These are phyloP conservation scores for Ispidina picta DNA, from an alignment of 2,797 vertebrate species.

Conservation along the genomic window DNA sequence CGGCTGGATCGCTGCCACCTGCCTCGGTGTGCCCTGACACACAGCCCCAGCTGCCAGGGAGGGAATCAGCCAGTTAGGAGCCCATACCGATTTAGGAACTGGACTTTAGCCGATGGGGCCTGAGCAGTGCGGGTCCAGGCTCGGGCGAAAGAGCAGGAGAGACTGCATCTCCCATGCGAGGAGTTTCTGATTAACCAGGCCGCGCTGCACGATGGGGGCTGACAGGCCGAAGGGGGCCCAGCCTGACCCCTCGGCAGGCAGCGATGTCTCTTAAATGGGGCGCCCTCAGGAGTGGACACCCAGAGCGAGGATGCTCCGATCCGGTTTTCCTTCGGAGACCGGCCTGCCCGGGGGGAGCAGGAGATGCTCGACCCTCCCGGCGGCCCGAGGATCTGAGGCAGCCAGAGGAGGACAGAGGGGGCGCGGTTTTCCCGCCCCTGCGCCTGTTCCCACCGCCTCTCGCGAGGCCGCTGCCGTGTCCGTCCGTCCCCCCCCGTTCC, in stretches of 20 bases:
- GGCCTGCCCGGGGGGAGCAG: no score
- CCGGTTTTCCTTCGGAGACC: rapidly evolving
- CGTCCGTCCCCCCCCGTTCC: background rate
- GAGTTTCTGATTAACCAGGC: background rate
- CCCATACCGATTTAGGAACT: rapidly evolving
- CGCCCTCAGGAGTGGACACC: background rate
- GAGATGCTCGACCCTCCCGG: no score
- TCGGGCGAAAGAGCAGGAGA: background rate
- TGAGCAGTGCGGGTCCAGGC: background rate
- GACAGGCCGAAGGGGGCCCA: no score
- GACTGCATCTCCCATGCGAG: background rate
- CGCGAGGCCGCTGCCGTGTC: slow-evolving; percentile 41
- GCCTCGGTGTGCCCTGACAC: rapidly evolving
- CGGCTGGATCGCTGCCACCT: rapidly evolving
- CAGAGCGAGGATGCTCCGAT: rapidly evolving
- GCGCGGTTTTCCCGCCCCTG: background rate
- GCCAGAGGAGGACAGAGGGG: background rate
- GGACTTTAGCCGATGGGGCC: background rate
- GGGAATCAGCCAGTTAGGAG: background rate
- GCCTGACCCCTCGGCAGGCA: no score
- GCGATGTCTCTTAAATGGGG: background rate
- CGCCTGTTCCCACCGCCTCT: slow-evolving; percentile 48
- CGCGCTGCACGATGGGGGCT: rapidly evolving
- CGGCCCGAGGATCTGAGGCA: background rate
- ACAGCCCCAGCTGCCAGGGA: background rate